phyloP scores from a whole-genome alignment of 2,113 vertebrate species.

The Microcebus lehilahytsara region DNA sequence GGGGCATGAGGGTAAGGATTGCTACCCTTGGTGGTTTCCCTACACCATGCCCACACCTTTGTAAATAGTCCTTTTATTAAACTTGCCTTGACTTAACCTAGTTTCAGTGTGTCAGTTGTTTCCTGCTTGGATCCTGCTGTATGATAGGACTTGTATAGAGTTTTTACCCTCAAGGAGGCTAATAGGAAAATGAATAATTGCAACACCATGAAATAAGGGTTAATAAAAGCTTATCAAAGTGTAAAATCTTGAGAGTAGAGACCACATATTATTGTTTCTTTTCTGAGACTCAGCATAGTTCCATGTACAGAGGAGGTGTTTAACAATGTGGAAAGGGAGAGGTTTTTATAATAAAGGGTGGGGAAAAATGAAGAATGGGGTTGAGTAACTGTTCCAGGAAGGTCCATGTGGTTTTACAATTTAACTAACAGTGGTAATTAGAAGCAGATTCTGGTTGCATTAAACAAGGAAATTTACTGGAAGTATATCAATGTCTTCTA shows the following conservation, averaged over 20 bases:
- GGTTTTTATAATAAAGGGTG: background rate
- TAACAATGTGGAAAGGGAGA: background rate
- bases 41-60: background rate
- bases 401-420: background rate
- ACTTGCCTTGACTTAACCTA: background rate
- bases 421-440: background rate
- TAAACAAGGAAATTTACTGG: background rate
- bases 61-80: background rate
- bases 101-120: background rate
- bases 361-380: background rate
- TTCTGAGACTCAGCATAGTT: background rate
- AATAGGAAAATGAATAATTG: background rate
- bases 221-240: background rate
- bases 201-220: background rate
- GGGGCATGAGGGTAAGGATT: background rate
- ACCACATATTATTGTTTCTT: background rate
- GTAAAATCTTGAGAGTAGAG: background rate
- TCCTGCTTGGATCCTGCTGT: background rate
- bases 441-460: background rate
- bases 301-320: background rate
- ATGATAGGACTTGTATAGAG: background rate
- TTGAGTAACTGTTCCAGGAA: background rate
- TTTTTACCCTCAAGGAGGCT: background rate
- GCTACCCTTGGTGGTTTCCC: background rate
- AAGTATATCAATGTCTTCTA: background rate